Conservation (phyloP, 1,140 invertebrate species). For the Agrypnia vestita region DNA sequence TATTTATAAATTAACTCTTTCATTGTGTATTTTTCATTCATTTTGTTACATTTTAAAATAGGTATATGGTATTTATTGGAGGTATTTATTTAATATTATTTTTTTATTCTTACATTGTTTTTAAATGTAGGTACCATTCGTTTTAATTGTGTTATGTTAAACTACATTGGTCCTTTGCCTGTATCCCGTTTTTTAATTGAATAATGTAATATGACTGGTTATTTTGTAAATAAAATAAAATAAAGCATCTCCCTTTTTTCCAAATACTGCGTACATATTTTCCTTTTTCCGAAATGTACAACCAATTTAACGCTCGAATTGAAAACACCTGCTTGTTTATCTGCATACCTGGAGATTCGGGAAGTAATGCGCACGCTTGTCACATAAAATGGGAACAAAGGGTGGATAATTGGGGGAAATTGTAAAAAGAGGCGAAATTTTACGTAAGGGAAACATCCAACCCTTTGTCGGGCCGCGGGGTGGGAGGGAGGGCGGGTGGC, state of each 20-base stretch:
- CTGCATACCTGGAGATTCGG: conserved; percentile 31
- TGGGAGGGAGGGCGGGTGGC: conserved; percentile 3
- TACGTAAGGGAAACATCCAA: conserved; percentile 38
- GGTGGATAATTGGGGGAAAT: conserved; percentile 37
- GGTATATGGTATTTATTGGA: too few relatives aligned
- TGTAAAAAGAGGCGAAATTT: conserved; percentile 42
- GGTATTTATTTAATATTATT: too few relatives aligned
- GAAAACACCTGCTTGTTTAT: conserved; percentile 34
- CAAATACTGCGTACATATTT: not conserved
- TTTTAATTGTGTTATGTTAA: too few relatives aligned
- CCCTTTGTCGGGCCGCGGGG: conserved; percentile 9
- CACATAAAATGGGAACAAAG: conserved; percentile 38
- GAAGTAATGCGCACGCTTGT: conserved; percentile 37
- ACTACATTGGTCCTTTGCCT: too few relatives aligned
- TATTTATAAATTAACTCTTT: too few relatives aligned
- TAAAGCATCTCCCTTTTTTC: not conserved
- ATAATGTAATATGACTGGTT: too few relatives aligned
- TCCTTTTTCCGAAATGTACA: not conserved
- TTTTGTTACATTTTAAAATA: too few relatives aligned
- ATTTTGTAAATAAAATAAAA: too few relatives aligned
- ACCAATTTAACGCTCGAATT: conserved; percentile 39
- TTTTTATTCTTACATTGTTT: too few relatives aligned
- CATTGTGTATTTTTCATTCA: too few relatives aligned
- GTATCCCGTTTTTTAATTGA: too few relatives aligned
- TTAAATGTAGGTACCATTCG: too few relatives aligned